These are phyloP conservation scores for Ploceus nigricollis DNA, from an alignment of 2,113 vertebrate genomes.

Conservation along the genomic window DNA sequence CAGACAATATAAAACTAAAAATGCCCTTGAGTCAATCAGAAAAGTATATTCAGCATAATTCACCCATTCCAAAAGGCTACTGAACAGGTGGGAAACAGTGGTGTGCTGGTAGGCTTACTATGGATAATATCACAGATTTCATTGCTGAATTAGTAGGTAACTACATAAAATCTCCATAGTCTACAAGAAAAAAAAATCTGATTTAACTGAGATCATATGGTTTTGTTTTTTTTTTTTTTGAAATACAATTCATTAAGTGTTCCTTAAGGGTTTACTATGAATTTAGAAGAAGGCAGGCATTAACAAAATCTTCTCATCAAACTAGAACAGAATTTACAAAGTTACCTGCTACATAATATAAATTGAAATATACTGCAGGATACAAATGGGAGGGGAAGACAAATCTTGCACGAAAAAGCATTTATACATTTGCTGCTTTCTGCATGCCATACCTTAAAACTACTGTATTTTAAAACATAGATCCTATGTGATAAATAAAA, in stretches of 20 bases:
- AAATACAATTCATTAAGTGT: neutral
- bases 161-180: neutral
- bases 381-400: neutral
- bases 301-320: neutral
- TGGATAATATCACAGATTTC: constrained; percentile 21
- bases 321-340: neutral
- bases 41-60: constrained; percentile 68
- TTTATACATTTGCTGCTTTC: neutral
- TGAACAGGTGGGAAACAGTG: constrained; percentile 9
- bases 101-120: constrained; percentile 2
- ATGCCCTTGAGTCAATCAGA: constrained; percentile 74
- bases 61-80: constrained; percentile 41
- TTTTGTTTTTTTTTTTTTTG: neutral
- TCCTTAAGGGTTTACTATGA: neutral
- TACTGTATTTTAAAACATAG: neutral
- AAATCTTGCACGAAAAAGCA: neutral
- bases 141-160: constrained; percentile 4
- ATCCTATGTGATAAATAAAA: neutral
- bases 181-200: neutral
- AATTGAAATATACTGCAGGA: neutral
- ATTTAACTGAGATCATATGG: neutral
- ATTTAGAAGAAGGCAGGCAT: neutral
- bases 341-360: neutral
- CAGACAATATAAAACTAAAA: constrained; percentile 72
- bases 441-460: neutral